A percentile compares a stretch with the other conserved stretches of the same genome.
phyloP scores from a whole-genome alignment of 1,140 invertebrate species.

The Halesus radiatus region DNA sequence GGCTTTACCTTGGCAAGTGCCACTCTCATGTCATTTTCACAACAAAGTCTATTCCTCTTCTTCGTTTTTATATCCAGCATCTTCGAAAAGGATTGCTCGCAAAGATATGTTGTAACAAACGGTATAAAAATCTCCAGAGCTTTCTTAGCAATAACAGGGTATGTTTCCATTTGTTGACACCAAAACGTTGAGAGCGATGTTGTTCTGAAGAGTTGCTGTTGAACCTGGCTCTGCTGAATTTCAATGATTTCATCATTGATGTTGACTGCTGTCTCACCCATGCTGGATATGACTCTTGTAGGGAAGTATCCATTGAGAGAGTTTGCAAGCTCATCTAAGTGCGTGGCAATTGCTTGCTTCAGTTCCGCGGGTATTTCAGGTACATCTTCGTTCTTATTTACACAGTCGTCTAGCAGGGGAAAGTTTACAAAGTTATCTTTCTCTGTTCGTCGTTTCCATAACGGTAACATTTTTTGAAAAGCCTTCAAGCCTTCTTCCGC shows the following conservation, averaged over 20 bases:
- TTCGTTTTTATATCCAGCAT: conserved; percentile 31
- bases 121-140: background rate
- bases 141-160: conserved; percentile 35
- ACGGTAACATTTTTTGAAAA: conserved; percentile 32
- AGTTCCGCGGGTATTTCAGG: no score
- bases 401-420: no score
- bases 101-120: no score
- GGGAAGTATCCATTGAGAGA: no score
- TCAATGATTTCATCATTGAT: background rate
- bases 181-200: background rate
- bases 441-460: conserved; percentile 31
- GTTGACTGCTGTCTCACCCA: no score
- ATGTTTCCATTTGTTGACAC: background rate
- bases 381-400: no score
- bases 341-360: no score
- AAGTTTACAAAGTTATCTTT: background rate
- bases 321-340: no score
- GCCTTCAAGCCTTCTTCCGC: background rate
- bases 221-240: background rate
- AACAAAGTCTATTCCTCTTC: conserved; percentile 34
- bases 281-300: no score
- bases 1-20: conserved; percentile 7
- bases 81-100: background rate
- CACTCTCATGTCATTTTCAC: conserved; percentile 41
- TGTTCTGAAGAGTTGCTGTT: background rate